Conservation (phyloP, 1,140 invertebrate genomes). For the Mya arenaria region DNA sequence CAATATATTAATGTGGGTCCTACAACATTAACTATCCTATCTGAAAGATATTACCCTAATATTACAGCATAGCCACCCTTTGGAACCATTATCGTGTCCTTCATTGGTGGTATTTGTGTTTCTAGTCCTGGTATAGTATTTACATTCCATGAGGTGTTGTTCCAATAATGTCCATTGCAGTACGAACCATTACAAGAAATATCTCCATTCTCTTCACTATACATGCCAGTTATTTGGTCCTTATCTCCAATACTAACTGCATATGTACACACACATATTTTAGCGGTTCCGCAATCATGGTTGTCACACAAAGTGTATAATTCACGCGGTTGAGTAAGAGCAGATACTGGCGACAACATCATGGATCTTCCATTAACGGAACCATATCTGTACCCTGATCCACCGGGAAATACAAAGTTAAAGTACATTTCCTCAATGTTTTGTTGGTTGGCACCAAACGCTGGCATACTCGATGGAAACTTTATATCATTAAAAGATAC, state of each 20-base stretch:
- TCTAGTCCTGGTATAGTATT: conserved; percentile 20
- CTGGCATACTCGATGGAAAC: conserved; percentile 12
- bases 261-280: conserved; percentile 58
- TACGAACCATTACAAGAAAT: conserved; percentile 85
- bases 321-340: conserved; percentile 39
- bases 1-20: too few species aligned
- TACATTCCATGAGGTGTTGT: conserved; percentile 46
- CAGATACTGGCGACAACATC: conserved; percentile 16
- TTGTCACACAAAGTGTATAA: conserved; percentile 34
- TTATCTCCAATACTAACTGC: conserved; percentile 31
- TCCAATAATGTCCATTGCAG: conserved; percentile 43
- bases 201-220: conserved; percentile 87
- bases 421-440: conserved; percentile 51
- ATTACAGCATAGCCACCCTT: too few species aligned
- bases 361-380: conserved; percentile 59
- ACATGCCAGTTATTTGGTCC: conserved; percentile 82
- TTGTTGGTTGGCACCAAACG: not conserved
- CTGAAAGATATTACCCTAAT: too few species aligned
- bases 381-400: conserved; percentile 26
- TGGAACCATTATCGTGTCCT: conserved; percentile 81
- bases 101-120: conserved; percentile 84
- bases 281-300: conserved; percentile 33
- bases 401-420: conserved; percentile 65
- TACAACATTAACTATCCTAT: too few species aligned
- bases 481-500: conserved; percentile 47